A percentile compares a stretch with the other conserved stretches of the same genome.
These are phyloP conservation scores for Drosophila truncata DNA, from an alignment of 1,140 invertebrate genomes.

Conservation along the genomic window DNA sequence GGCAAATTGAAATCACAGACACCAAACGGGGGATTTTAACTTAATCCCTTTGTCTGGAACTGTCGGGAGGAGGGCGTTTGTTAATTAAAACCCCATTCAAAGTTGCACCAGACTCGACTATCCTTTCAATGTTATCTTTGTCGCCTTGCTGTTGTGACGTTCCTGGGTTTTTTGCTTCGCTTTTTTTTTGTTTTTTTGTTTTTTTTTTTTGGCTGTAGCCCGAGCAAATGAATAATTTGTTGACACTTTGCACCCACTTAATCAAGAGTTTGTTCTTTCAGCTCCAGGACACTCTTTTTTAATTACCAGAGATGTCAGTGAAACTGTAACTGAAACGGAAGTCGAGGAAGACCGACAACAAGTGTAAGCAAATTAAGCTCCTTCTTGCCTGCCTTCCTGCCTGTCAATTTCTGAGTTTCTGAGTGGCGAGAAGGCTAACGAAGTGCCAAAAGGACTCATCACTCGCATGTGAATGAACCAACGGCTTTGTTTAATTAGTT, in stretches of 20 bases:
- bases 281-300: constrained; percentile 27
- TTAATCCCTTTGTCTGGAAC: constrained; percentile 36
- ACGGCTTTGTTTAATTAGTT: constrained; percentile 47
- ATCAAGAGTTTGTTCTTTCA: constrained; percentile 55
- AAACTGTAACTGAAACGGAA: constrained; percentile 21
- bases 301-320: constrained; percentile 36
- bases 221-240: constrained; percentile 55
- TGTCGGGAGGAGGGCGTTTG: constrained; percentile 17
- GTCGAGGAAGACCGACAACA: constrained; percentile 17
- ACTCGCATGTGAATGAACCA: constrained; percentile 7
- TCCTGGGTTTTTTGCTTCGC: background rate
- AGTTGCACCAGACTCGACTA: constrained; percentile 12
- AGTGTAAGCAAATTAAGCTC: constrained; percentile 50
- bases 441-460: constrained; percentile 34
- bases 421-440: constrained; percentile 32
- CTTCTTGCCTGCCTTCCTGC: too few species aligned
- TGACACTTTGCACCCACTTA: constrained; percentile 58
- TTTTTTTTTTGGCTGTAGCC: constrained; percentile 15
- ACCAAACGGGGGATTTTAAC: constrained; percentile 34
- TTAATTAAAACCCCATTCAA: constrained; percentile 57
- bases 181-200: background rate
- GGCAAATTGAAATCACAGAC: constrained; percentile 54
- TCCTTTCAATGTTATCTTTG: constrained; percentile 30
- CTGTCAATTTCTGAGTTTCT: background rate
- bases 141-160: constrained; percentile 11